These are phyloP conservation scores for Branchellion lobata DNA, from an alignment of 2,888 invertebrate genomes.

Conservation along the genomic window DNA sequence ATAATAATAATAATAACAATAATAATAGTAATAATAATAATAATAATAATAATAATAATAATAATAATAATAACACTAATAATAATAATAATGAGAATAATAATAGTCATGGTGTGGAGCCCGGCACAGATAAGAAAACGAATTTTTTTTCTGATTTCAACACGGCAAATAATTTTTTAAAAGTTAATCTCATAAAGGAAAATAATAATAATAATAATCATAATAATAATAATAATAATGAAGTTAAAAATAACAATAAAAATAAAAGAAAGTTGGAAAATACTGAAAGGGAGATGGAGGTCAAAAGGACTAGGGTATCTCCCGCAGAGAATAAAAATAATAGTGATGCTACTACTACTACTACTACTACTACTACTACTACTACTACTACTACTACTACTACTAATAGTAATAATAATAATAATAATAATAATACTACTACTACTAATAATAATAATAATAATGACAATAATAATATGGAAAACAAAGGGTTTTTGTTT, in stretches of 20 bases:
- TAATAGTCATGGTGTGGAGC: background rate
- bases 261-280: conserved; percentile 28
- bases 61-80: conserved; percentile 18
- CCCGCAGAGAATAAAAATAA: background rate
- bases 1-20: background rate
- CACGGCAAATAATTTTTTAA: background rate
- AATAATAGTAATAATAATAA: conserved; percentile 13
- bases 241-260: no score
- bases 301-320: background rate
- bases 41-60: conserved; percentile 26
- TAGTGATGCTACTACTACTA: background rate
- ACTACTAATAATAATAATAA: background rate
- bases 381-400: no score
- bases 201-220: conserved; percentile 17
- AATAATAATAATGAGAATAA: conserved; percentile 13
- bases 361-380: background rate
- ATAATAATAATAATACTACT: background rate
- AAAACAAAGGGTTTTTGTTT: background rate
- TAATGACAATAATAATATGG: background rate
- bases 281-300: background rate
- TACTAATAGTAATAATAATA: background rate
- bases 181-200: background rate
- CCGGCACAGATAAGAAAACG: no score
- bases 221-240: conserved; percentile 31
- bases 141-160: no score